Conservation (phyloP, 2,888 invertebrate species). For the Ennomos quercinarius region DNA sequence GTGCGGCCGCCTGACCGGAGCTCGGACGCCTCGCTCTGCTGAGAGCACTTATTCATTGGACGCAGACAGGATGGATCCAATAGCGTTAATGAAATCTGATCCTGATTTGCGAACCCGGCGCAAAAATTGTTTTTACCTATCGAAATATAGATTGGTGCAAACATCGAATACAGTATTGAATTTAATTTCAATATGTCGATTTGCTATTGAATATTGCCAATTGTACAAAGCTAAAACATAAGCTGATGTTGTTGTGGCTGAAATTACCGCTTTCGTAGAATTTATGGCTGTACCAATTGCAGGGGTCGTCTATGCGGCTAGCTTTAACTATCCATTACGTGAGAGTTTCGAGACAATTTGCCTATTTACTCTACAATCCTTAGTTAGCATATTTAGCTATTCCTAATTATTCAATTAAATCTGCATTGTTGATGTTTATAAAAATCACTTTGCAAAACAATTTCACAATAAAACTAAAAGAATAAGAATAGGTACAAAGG, state of each 20-base stretch:
- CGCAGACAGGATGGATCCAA: constrained; percentile 47
- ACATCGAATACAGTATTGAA: neutral
- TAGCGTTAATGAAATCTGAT: constrained; percentile 32
- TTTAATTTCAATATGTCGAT: neutral
- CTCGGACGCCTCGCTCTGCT: constrained; percentile 44
- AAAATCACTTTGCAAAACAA: too few species aligned
- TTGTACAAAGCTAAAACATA: neutral
- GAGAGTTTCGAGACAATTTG: constrained; percentile 2
- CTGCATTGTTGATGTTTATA: too few species aligned
- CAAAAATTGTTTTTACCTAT: constrained; percentile 10
- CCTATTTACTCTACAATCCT: neutral
- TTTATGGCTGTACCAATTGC: constrained; percentile 6
- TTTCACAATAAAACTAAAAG: too few species aligned
- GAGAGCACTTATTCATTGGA: constrained; percentile 64
- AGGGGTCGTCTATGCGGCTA: constrained; percentile 6
- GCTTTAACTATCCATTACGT: constrained; percentile 10
- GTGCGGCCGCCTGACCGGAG: constrained; percentile 47
- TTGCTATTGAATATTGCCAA: constrained; percentile 6
- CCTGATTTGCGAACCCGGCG: constrained; percentile 12
- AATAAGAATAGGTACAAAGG: too few species aligned
- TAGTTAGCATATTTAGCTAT: too few species aligned
- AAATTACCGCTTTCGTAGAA: constrained; percentile 2
- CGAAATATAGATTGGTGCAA: neutral
- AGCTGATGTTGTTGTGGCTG: neutral
- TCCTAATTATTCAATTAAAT: too few species aligned